Evolutionary conservation across 1,140 invertebrate genomes (phyloP).

Genomic region (Tyrophagus putrescentiae): DNA sequence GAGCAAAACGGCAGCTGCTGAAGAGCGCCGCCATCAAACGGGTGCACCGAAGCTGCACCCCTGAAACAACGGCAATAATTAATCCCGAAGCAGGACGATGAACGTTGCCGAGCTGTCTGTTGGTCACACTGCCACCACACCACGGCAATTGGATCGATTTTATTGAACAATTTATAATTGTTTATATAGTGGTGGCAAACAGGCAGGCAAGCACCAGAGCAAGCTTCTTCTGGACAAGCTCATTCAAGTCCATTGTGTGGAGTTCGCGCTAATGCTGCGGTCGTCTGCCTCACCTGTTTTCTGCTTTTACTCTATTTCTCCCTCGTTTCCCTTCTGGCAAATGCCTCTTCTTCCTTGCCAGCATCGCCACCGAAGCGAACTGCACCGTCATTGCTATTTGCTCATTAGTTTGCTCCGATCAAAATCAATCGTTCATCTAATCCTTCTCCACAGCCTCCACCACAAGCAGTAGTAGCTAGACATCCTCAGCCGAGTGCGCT

Average conservation of each 20-base stretch:
- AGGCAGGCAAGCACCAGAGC: too few relatives aligned
- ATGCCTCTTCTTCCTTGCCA: background rate
- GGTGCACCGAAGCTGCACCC: too few relatives aligned
- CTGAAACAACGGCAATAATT: slow-evolving; percentile 7
- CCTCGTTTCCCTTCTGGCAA: background rate
- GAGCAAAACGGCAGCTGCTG: background rate
- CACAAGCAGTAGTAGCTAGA: too few relatives aligned
- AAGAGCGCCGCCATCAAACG: too few relatives aligned
- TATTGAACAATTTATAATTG: slow-evolving; percentile 16
- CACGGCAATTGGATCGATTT: background rate
- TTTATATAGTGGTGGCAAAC: slow-evolving; percentile 8
- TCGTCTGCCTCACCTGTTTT: too few relatives aligned
- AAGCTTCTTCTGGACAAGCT: too few relatives aligned
- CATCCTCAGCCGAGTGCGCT: too few relatives aligned
- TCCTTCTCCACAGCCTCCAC: background rate
- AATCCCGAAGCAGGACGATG: background rate
- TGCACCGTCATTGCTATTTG: background rate
- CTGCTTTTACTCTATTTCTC: background rate
- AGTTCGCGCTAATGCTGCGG: too few relatives aligned
- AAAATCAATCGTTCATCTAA: background rate
- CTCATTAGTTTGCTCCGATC: slow-evolving; percentile 8
- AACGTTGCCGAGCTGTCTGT: background rate
- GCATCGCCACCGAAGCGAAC: background rate
- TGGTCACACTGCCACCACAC: background rate
- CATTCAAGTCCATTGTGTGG: too few relatives aligned